Conservation (phyloP, 2,113 vertebrate genomes). For the Nyctibius bracteatus region DNA sequence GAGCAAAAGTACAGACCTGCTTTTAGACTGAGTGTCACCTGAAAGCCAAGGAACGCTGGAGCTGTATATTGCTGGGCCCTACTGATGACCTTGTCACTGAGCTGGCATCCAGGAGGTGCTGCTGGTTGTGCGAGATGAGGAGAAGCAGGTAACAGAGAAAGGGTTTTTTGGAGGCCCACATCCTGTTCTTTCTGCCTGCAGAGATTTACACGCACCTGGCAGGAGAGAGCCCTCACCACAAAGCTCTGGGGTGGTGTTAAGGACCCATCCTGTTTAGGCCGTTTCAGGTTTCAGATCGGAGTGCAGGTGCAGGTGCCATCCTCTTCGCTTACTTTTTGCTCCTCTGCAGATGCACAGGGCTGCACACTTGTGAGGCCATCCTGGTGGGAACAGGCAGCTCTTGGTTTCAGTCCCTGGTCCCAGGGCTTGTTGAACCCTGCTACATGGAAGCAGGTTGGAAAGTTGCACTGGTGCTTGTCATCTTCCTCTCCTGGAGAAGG, state of each 20-base stretch:
- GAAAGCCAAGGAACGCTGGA: not conserved
- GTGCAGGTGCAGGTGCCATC: rapidly evolving
- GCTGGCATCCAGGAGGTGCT: not conserved
- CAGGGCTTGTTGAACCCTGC: not conserved
- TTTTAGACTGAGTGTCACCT: not conserved
- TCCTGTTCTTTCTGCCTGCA: not conserved
- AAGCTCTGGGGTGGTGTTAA: not conserved
- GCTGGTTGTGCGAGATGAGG: not conserved
- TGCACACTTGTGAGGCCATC: not conserved
- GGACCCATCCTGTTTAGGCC: not conserved
- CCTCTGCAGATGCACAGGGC: not conserved
- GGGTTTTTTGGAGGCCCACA: not conserved
- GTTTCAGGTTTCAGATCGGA: not conserved
- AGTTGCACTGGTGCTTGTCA: not conserved
- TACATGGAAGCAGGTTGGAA: not conserved
- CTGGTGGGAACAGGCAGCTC: not conserved
- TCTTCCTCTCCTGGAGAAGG: not conserved
- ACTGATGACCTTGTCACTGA: not conserved
- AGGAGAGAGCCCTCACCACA: not conserved
- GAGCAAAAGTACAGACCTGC: not conserved
- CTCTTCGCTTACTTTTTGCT: not conserved
- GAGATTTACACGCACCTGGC: not conserved
- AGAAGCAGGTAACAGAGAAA: not conserved
- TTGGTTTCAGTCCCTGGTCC: not conserved
- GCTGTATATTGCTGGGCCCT: rapidly evolving